phyloP scores from a whole-genome alignment of 2,797 vertebrate species.

The Pteropus rufus region DNA sequence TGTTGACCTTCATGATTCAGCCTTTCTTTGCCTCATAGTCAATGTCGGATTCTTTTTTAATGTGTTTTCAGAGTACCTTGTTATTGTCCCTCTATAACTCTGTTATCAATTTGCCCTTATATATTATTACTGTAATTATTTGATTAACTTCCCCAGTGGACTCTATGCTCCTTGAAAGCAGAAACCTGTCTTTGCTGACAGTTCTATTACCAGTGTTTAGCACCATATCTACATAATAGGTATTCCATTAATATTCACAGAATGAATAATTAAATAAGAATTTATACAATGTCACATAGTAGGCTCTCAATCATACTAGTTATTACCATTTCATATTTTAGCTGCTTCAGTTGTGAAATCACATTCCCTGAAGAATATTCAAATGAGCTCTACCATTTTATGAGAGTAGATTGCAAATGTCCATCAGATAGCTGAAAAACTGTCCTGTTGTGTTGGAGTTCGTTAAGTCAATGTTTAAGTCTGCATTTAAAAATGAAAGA shows the following conservation, averaged over 20 bases:
- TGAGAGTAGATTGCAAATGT: neutral
- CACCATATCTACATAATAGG: neutral
- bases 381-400: neutral
- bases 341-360: neutral
- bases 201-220: neutral
- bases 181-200: neutral
- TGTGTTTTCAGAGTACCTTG: neutral
- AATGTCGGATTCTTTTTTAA: neutral
- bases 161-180: neutral
- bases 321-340: neutral
- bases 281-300: neutral
- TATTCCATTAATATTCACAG: neutral
- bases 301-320: neutral
- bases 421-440: neutral
- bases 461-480: neutral
- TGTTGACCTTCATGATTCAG: neutral
- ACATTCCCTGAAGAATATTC: neutral
- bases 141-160: neutral
- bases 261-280: neutral
- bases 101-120: neutral
- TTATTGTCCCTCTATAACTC: neutral
- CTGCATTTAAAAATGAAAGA: constrained; percentile 7
- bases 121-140: neutral
- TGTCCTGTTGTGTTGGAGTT: neutral
- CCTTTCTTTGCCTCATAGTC: neutral